Evolutionary conservation across 1,140 invertebrate genomes (phyloP).

Genomic region (Drosophila hydei): DNA sequence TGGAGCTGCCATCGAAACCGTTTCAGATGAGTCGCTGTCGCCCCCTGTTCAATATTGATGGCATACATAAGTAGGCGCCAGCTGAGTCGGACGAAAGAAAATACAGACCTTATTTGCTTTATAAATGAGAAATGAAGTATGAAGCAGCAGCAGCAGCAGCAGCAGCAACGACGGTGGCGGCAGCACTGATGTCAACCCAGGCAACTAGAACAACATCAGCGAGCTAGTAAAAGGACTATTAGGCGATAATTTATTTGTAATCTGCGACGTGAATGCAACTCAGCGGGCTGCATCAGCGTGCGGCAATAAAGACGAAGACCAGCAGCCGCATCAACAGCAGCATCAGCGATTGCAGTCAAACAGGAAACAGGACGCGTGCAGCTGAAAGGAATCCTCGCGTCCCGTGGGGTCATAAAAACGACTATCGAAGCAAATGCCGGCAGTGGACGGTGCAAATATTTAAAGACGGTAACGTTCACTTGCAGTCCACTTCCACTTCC

Average conservation of each 20-base stretch:
- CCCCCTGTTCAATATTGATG: conserved; percentile 9
- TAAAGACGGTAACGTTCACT: conserved; percentile 61
- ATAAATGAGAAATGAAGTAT: conserved; percentile 52
- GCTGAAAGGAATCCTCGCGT: conserved; percentile 50
- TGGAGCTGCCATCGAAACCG: neutral
- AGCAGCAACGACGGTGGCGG: neutral
- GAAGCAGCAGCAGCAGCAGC: conserved; percentile 16
- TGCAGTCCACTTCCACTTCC: neutral
- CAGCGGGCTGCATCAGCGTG: conserved; percentile 39
- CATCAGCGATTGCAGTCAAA: conserved; percentile 11
- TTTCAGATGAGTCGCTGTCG: conserved; percentile 6
- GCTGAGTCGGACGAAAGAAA: neutral
- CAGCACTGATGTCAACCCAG: conserved; percentile 15
- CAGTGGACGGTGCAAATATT: conserved; percentile 67
- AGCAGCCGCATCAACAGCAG: neutral
- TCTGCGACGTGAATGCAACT: conserved; percentile 64
- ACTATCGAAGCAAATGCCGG: conserved; percentile 36
- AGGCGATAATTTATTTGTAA: conserved; percentile 82
- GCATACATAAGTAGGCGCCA: conserved; percentile 13
- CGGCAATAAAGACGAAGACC: neutral
- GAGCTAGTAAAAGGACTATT: conserved; percentile 70
- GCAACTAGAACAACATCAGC: conserved; percentile 10
- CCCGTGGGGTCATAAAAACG: conserved; percentile 69
- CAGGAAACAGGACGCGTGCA: conserved; percentile 35
- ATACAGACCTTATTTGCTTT: neutral